Percentiles rank a stretch among this genome's conserved stretches.
phyloP scores from a whole-genome alignment of 1,140 invertebrate genomes.

The Macrobrachium rosenbergii region DNA sequence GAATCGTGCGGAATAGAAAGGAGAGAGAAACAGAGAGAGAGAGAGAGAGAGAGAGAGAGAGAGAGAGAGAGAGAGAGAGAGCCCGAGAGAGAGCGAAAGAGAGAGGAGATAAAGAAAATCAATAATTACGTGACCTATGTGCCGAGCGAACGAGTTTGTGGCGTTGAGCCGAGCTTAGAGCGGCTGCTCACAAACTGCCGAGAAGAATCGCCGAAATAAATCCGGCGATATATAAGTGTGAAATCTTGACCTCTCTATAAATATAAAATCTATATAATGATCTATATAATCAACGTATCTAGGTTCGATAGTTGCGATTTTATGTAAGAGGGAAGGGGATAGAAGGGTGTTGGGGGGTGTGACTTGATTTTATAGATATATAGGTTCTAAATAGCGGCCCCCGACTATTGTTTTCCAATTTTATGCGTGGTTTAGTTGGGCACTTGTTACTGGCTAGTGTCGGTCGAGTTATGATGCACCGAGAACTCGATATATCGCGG shows the following conservation, averaged over 20 bases:
- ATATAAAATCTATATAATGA: background rate
- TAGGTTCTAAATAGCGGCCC: no score
- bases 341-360: no score
- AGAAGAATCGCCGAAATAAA: background rate
- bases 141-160: background rate
- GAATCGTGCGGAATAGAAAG: background rate
- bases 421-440: background rate
- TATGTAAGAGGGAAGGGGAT: background rate
- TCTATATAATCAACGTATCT: slow-evolving; percentile 1
- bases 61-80: background rate
- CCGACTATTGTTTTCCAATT: slow-evolving; percentile 20
- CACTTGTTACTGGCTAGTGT: background rate
- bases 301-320: slow-evolving; percentile 2
- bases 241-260: background rate
- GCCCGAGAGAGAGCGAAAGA: slow-evolving; percentile 4
- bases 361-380: no score
- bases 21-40: background rate
- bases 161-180: no score
- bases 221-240: background rate
- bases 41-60: slow-evolving; percentile 2
- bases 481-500: background rate
- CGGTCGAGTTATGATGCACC: background rate
- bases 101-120: slow-evolving; percentile 27
- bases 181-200: slow-evolving; percentile 3
- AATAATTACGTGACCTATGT: slow-evolving; percentile 23